phyloP scores from a whole-genome alignment of 2,888 invertebrate species.

The Napeogenes sylphis region DNA sequence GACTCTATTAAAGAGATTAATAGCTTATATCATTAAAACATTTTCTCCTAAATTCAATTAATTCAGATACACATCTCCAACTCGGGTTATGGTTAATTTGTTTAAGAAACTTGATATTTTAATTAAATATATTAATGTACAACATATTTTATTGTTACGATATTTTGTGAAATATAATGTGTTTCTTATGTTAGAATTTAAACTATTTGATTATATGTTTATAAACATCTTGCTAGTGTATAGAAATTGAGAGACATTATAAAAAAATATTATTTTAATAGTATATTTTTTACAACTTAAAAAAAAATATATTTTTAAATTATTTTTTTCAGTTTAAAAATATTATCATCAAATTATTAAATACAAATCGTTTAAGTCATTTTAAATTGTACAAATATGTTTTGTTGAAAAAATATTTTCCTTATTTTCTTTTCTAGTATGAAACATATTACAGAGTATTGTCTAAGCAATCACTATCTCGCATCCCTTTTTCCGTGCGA shows the following conservation, averaged over 20 bases:
- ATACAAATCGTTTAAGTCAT: no score
- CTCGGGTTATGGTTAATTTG: conserved; percentile 35
- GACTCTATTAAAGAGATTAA: conserved; percentile 76
- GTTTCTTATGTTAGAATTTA: no score
- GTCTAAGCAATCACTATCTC: conserved; percentile 2
- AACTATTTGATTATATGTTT: no score
- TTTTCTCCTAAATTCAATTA: conserved; percentile 73
- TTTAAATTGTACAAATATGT: no score
- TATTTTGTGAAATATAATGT: not conserved
- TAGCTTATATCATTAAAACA: conserved; percentile 61
- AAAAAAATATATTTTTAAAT: no score
- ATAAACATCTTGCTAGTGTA: no score
- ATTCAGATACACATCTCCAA: conserved; percentile 59
- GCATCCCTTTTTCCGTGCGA: conserved; percentile 9
- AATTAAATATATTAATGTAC: conserved; percentile 21
- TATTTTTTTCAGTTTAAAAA: no score
- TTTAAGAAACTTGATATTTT: conserved; percentile 36
- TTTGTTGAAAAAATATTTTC: not conserved
- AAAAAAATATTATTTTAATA: no score
- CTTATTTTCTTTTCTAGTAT: not conserved
- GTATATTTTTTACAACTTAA: no score
- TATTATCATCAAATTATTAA: no score
- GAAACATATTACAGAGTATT: conserved; percentile 7
- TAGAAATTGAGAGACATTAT: no score
- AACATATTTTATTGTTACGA: not conserved